Evolutionary conservation across 92 coral and sea anemone species (phyloP), one percentile per base, ranked within the genome.

Genomic region (Palythoa grandis): DNA sequence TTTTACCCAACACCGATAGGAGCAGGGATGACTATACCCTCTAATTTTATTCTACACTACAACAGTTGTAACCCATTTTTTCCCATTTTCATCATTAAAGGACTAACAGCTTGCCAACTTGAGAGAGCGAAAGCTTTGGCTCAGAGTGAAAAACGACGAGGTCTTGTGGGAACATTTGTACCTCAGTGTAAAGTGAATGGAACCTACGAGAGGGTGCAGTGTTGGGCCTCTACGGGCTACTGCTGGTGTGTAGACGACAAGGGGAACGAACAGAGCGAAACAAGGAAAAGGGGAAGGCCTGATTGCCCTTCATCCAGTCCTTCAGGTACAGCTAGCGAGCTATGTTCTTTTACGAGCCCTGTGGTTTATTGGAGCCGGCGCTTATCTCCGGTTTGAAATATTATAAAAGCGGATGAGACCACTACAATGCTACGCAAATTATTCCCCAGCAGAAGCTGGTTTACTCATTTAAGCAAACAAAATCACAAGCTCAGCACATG

Each of bases 141-240:
- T 56, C 76, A 88, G 48, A 79, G 88, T 39, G 79, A 78, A 71
- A 79, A 83, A 22, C 93, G 95, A 12, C 90, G 93, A 16, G 95
- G 91, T 71, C 96, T 98, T 1, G 91, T 96, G 2, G 99, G 99
- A 8, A 85, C 88, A 72, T 96, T 94, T 87, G 90, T 93, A 7
- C 97, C 98, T 35, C 57, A 83, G 86, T 96, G 99, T 57, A 92
- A 89, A 20, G 60, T 48, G 3, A 83, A 89, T 69, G 98, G 98
- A 4, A 61, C 76, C 50, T 96, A 93, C 40, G 79, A 87, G 70
- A 63, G 72, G 20, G 83, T 92, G 9, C 99, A 96, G 86, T 96
- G 99, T 73, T 96, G 99, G 99, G 92, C 84, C 0, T 96, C 99
- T 11, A 88, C 95, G 57, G 99, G 99, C 0, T 96, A 80, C 88